phyloP scores from a whole-genome alignment of 2,797 vertebrate species.

The Sardinella longiceps region DNA sequence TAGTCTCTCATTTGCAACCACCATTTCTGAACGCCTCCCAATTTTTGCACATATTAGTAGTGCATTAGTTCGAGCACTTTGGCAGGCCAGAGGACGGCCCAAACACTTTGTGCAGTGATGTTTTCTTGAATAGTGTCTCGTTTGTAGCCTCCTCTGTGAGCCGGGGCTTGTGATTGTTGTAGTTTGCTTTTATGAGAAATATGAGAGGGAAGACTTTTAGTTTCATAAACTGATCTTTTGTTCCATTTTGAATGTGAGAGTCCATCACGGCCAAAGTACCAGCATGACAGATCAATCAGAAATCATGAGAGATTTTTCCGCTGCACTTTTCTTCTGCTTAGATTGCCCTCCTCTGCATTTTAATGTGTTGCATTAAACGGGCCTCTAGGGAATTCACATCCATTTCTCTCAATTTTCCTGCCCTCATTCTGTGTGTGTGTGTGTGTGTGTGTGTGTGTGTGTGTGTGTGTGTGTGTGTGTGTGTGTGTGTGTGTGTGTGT shows the following conservation, averaged over 20 bases:
- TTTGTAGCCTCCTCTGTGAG: background rate
- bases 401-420: background rate
- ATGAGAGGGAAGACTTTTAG: background rate
- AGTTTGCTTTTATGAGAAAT: background rate
- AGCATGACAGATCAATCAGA: background rate
- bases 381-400: background rate
- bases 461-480: too few species aligned
- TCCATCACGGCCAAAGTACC: background rate
- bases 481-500: too few species aligned
- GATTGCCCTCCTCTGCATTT: constrained; percentile 14
- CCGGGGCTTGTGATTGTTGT: background rate
- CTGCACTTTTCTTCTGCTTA: constrained; percentile 11
- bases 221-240: background rate
- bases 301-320: background rate
- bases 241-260: background rate
- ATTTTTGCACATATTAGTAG: background rate
- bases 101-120: background rate
- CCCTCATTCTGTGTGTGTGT: background rate
- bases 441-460: too few species aligned
- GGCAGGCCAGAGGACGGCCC: background rate
- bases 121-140: background rate
- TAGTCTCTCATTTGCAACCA: background rate
- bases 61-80: constrained; percentile 9
- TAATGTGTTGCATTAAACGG: background rate
- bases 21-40: background rate